Conservation (phyloP, 2,797 vertebrate species). For the Protosalanx chinensis region DNA sequence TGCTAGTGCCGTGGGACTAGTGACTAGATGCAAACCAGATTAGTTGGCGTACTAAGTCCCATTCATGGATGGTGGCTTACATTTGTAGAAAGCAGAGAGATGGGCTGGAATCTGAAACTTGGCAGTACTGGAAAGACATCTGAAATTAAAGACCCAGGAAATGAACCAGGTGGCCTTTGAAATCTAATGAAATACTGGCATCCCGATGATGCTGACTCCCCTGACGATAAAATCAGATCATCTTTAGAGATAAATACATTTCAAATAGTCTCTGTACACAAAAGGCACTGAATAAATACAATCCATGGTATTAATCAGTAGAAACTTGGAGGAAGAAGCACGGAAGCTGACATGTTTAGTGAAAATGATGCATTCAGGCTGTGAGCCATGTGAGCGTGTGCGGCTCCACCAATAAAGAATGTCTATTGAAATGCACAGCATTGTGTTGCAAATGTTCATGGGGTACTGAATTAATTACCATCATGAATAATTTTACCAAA, state of each 20-base stretch:
- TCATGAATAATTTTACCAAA: neutral
- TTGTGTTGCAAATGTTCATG: too few species aligned
- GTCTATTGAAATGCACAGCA: neutral
- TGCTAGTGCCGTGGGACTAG: constrained; percentile 41
- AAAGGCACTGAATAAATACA: constrained; percentile 31
- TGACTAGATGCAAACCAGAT: constrained; percentile 67
- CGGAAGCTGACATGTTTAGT: constrained; percentile 39
- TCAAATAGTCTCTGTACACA: constrained; percentile 13
- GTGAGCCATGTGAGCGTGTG: constrained; percentile 26
- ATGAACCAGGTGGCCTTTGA: constrained; percentile 20
- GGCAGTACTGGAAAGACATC: constrained; percentile 26
- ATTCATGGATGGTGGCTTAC: constrained; percentile 40
- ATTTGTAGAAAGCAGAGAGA: constrained; percentile 14
- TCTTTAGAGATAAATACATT: constrained; percentile 36
- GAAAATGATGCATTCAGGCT: constrained; percentile 24
- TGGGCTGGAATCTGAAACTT: constrained; percentile 17
- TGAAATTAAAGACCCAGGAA: constrained; percentile 20
- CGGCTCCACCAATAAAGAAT: neutral
- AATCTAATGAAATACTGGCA: constrained; percentile 17
- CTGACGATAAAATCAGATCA: constrained; percentile 15
- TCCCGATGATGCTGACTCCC: constrained; percentile 12
- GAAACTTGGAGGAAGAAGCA: constrained; percentile 27
- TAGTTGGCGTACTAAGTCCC: constrained; percentile 45
- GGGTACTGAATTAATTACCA: neutral
- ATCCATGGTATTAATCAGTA: constrained; percentile 35